phyloP scores from a whole-genome alignment of 1,140 invertebrate species.

The Orchestia grillus region DNA sequence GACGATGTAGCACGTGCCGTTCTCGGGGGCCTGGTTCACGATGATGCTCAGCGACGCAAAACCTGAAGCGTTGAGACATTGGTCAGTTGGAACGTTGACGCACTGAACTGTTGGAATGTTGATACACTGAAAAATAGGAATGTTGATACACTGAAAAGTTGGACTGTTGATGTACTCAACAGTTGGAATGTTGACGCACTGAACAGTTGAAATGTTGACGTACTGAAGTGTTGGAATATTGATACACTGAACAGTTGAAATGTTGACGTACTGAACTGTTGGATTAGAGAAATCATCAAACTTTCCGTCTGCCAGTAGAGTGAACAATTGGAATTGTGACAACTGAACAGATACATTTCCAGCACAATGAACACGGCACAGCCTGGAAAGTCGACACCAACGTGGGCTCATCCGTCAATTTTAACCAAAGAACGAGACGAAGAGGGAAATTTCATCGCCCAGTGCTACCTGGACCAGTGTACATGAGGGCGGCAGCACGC shows the following conservation, averaged over 20 bases:
- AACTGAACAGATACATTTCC: too few species aligned
- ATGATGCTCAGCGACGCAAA: conserved; percentile 33
- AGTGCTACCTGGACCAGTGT: too few species aligned
- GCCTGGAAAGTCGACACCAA: too few species aligned
- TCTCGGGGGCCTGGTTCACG: conserved; percentile 3
- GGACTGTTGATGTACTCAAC: not conserved
- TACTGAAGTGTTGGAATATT: not conserved
- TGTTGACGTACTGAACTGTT: too few species aligned
- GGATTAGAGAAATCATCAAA: too few species aligned
- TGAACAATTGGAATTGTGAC: too few species aligned
- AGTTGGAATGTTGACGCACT: not conserved
- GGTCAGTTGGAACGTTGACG: not conserved
- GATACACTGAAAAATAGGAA: not conserved
- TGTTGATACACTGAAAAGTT: not conserved
- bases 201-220: not conserved
- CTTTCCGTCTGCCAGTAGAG: too few species aligned
- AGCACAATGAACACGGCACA: too few species aligned
- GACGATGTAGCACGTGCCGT: conserved; percentile 24
- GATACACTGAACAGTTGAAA: not conserved
- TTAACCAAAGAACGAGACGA: too few species aligned
- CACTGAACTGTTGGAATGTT: not conserved
- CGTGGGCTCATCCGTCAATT: too few species aligned
- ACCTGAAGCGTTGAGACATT: not conserved
- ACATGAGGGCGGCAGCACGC: too few species aligned
- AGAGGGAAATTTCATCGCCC: too few species aligned